phyloP scores from a whole-genome alignment of 2,888 invertebrate species.

The Malthinus flaveolus region DNA sequence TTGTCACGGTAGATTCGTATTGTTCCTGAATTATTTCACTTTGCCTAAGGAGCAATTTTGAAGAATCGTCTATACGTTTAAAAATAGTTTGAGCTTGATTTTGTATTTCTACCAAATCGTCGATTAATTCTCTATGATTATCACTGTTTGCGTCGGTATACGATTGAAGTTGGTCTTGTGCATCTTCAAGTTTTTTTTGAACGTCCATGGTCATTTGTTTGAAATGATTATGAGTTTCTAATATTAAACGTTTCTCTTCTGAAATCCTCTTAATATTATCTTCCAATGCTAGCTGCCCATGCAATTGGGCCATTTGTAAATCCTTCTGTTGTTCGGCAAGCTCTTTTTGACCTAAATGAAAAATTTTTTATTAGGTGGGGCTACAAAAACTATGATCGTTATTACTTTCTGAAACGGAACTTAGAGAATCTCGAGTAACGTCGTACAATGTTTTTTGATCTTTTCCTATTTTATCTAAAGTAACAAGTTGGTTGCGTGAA shows the following conservation, averaged over 20 bases:
- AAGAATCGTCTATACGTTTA: constrained; percentile 56
- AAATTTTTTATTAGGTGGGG: too few relatives aligned
- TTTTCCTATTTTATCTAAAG: constrained; percentile 44
- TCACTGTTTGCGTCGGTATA: constrained; percentile 56
- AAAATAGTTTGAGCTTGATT: constrained; percentile 59
- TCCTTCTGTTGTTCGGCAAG: constrained; percentile 59
- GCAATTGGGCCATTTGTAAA: constrained; percentile 55
- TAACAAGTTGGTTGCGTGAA: constrained; percentile 46
- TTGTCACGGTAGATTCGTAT: constrained; percentile 57
- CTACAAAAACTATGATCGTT: neutral
- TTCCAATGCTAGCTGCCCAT: constrained; percentile 58
- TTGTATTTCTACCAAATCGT: constrained; percentile 60
- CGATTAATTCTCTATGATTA: constrained; percentile 60
- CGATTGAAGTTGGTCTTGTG: constrained; percentile 55
- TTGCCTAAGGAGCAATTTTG: constrained; percentile 54
- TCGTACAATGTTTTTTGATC: constrained; percentile 46
- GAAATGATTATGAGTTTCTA: constrained; percentile 61
- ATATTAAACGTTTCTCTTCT: constrained; percentile 64
- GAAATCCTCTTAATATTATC: constrained; percentile 60
- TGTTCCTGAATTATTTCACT: constrained; percentile 56
- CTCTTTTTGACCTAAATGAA: constrained; percentile 53
- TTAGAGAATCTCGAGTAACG: constrained; percentile 45
- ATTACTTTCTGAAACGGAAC: constrained; percentile 39
- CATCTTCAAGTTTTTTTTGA: constrained; percentile 59
- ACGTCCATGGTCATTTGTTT: constrained; percentile 60